A percentile compares a stretch with the other conserved stretches of the same genome.
Evolutionary conservation across 2,797 vertebrate species (phyloP).

Genomic region (Sebastes dallii): DNA sequence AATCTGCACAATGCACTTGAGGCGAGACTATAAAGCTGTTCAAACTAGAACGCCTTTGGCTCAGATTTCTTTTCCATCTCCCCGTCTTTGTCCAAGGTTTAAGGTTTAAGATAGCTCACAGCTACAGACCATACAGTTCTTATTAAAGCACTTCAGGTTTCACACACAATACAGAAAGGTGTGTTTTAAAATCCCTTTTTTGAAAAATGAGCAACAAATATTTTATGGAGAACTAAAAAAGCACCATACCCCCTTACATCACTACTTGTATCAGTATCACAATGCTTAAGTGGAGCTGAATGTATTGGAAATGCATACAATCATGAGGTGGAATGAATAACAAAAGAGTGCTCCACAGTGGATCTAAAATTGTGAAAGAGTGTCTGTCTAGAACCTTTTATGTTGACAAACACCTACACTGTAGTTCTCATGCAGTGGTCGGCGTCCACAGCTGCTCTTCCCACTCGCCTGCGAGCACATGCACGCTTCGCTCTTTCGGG

Average conservation of each 20-base stretch:
- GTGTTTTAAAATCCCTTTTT: conserved; percentile 26
- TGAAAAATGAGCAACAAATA: background rate
- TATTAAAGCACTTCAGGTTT: conserved; percentile 50
- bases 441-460: conserved; percentile 67
- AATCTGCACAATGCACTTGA: conserved; percentile 56
- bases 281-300: conserved; percentile 24
- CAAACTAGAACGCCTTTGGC: conserved; percentile 58
- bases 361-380: conserved; percentile 42
- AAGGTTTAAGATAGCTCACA: conserved; percentile 58
- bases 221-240: conserved; percentile 15
- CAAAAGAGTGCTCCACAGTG: conserved; percentile 3
- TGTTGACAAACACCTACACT: conserved; percentile 71
- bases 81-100: conserved; percentile 62
- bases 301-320: conserved; percentile 23
- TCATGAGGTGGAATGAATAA: conserved; percentile 31
- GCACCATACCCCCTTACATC: conserved; percentile 10
- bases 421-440: conserved; percentile 61
- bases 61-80: conserved; percentile 58
- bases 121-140: conserved; percentile 42
- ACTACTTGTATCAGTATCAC: conserved; percentile 14
- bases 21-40: conserved; percentile 57
- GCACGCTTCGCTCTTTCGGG: conserved; percentile 43
- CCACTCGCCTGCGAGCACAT: conserved; percentile 63
- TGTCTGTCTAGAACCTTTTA: conserved; percentile 50
- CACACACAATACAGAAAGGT: conserved; percentile 25